These are phyloP conservation scores for Peucedramus taeniatus DNA, from an alignment of 2,113 vertebrate species.

Conservation along the genomic window DNA sequence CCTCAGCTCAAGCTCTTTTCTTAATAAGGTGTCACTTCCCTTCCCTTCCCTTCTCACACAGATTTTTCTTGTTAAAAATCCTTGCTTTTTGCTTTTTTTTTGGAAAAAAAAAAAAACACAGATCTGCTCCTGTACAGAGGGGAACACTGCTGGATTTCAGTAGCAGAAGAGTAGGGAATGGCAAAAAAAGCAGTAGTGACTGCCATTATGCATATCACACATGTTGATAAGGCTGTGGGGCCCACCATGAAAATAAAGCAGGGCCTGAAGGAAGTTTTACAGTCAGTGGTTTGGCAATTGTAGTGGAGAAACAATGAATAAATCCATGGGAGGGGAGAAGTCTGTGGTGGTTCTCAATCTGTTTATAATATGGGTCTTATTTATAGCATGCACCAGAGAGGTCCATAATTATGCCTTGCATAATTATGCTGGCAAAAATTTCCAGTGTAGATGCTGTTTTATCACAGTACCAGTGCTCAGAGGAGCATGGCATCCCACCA, in stretches of 20 bases:
- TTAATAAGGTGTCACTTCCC: not conserved
- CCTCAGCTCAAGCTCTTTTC: not conserved
- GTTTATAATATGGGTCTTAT: conserved; percentile 26
- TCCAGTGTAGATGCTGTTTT: not conserved
- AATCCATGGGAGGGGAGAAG: not conserved
- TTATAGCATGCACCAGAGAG: not conserved
- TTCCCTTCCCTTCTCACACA: not conserved
- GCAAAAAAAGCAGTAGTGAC: not conserved
- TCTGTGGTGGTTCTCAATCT: conserved; percentile 33
- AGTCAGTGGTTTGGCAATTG: conserved; percentile 33
- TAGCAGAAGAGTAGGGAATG: not conserved
- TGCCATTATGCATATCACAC: not conserved
- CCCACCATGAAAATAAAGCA: not conserved
- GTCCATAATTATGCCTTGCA: not conserved
- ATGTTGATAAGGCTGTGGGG: not conserved
- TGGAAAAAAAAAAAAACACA: not conserved
- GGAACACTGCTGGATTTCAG: not conserved
- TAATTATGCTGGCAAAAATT: not conserved
- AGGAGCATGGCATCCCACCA: not conserved
- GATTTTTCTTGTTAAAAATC: not conserved
- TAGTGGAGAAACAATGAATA: conserved; percentile 19
- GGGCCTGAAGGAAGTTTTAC: not conserved
- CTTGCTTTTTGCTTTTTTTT: not conserved
- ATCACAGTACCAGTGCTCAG: not conserved
- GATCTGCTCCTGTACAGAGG: not conserved